A percentile compares a stretch with the other conserved stretches of the same genome.
phyloP scores from a whole-genome alignment of 1,140 invertebrate species.

The Zaprionus camerounensis region DNA sequence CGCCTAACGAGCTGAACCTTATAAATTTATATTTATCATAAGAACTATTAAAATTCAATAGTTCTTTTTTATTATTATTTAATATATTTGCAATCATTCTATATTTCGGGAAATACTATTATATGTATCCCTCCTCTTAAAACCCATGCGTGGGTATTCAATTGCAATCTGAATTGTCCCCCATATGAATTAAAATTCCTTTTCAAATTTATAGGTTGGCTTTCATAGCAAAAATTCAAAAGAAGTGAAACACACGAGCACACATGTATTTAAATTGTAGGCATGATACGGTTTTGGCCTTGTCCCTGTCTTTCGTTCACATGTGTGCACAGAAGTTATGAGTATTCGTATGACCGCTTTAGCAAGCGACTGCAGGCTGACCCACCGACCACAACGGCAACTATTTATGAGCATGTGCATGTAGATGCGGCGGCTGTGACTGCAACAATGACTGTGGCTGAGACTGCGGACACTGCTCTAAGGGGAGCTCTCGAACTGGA shows the following conservation, averaged over 20 bases:
- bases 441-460: constrained; percentile 1
- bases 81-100: too few species aligned
- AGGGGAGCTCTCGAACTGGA: constrained; percentile 12
- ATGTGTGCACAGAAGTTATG: constrained; percentile 45
- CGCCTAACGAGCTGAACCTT: too few species aligned
- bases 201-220: constrained; percentile 34
- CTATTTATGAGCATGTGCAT: constrained; percentile 52
- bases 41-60: too few species aligned
- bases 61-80: too few species aligned
- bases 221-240: constrained; percentile 21
- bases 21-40: too few species aligned
- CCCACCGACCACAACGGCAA: constrained; percentile 51
- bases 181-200: constrained; percentile 33
- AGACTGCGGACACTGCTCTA: neutral
- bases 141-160: neutral
- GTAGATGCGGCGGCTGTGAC: constrained; percentile 9
- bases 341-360: constrained; percentile 62
- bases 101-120: too few species aligned
- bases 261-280: constrained; percentile 21
- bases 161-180: constrained; percentile 3
- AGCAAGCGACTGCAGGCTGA: constrained; percentile 25
- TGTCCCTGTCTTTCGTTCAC: constrained; percentile 25
- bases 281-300: constrained; percentile 38
- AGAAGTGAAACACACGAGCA: constrained; percentile 23
- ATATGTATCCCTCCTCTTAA: neutral